Percentiles rank a stretch among this genome's conserved stretches.
These are phyloP conservation scores for Cephus nigrinus DNA, from an alignment of 2,888 invertebrate species.

Conservation along the genomic window DNA sequence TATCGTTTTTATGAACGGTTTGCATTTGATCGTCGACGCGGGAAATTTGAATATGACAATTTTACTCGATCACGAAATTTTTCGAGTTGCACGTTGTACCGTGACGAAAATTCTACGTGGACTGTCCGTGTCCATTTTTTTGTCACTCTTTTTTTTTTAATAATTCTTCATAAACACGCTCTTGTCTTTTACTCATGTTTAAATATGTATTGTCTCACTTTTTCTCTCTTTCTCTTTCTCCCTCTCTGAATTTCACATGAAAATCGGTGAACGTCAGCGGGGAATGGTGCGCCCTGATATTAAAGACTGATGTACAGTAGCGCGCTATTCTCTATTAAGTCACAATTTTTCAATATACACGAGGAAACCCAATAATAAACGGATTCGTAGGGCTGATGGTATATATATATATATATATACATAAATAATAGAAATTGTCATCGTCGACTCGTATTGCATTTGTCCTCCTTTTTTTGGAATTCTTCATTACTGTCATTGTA, in stretches of 20 bases:
- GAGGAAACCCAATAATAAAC: constrained; percentile 19
- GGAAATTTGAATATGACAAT: too few species aligned
- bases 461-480: too few species aligned
- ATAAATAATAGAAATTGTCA: too few species aligned
- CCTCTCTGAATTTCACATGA: constrained; percentile 13
- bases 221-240: background rate
- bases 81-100: background rate
- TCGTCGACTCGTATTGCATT: too few species aligned
- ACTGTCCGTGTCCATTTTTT: background rate
- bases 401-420: too few species aligned
- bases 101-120: background rate
- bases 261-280: constrained; percentile 50
- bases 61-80: background rate
- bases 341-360: constrained; percentile 19
- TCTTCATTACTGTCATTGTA: too few species aligned
- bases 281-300: constrained; percentile 66
- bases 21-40: too few species aligned
- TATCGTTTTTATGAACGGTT: too few species aligned
- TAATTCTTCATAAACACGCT: too few species aligned
- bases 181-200: too few species aligned
- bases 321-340: constrained; percentile 61
- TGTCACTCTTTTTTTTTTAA: background rate
- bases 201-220: too few species aligned
- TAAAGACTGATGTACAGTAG: constrained; percentile 67
- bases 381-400: constrained; percentile 46